Percentiles rank a stretch among this genome's conserved stretches.
Conservation (phyloP, 2,888 invertebrate genomes). For the Dynastes tityus region DNA sequence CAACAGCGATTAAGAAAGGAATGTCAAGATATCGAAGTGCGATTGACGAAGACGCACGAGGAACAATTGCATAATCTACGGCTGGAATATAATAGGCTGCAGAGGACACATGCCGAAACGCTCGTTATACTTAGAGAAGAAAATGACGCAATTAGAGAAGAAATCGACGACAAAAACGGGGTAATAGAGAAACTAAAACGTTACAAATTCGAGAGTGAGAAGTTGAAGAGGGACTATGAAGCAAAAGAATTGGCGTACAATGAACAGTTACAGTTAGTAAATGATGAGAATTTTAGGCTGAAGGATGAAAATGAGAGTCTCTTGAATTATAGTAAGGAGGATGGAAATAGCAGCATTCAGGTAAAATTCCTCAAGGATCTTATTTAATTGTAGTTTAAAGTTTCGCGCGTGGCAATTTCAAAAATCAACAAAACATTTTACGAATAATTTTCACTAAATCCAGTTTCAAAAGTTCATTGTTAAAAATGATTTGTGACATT, state of each 20-base stretch:
- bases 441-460: too few species aligned
- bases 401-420: too few species aligned
- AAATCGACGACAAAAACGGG: conserved; percentile 66
- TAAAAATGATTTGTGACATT: too few species aligned
- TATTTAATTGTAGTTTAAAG: neutral
- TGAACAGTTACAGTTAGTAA: conserved; percentile 58
- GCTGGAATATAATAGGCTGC: conserved; percentile 65
- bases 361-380: conserved; percentile 57
- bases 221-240: conserved; percentile 64
- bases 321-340: conserved; percentile 62
- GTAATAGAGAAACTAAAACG: conserved; percentile 60
- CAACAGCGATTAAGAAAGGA: conserved; percentile 63
- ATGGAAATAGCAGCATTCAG: conserved; percentile 66
- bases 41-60: conserved; percentile 60
- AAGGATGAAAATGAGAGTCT: conserved; percentile 66
- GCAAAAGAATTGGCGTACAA: conserved; percentile 63
- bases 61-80: conserved; percentile 64
- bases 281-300: conserved; percentile 63
- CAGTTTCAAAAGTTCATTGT: neutral
- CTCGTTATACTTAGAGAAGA: conserved; percentile 68
- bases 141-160: conserved; percentile 68
- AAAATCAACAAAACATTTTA: too few species aligned
- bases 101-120: conserved; percentile 66
- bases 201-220: conserved; percentile 61
- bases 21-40: conserved; percentile 58